These are phyloP conservation scores for Anodontia alba DNA, from an alignment of 2,888 invertebrate species.

Conservation along the genomic window DNA sequence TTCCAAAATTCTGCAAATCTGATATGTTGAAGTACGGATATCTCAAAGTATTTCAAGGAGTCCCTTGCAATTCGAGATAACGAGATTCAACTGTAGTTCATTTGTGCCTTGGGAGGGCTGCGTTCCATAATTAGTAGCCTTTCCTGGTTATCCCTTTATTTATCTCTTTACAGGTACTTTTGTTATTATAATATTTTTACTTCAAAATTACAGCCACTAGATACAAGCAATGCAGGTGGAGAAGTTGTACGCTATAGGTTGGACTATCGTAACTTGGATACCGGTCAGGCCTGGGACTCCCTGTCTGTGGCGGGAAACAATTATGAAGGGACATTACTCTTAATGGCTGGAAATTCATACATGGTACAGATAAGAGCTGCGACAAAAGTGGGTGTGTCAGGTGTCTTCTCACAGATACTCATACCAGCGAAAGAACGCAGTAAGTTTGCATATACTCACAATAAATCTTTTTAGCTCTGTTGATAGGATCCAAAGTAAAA, in stretches of 20 bases:
- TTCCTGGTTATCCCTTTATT: too few species aligned
- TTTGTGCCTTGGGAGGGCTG: too few species aligned
- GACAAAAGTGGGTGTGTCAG: conserved; percentile 43
- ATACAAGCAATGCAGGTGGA: conserved; percentile 48
- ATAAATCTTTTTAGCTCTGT: too few species aligned
- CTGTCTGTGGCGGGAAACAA: conserved; percentile 23
- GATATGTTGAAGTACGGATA: too few species aligned
- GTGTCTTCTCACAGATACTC: conserved; percentile 25
- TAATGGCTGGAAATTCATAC: conserved; percentile 31
- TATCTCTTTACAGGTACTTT: too few species aligned
- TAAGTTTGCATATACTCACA: conserved; percentile 28
- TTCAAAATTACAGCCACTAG: conserved; percentile 62
- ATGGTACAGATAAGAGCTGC: conserved; percentile 44
- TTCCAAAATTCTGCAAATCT: too few species aligned
- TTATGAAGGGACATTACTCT: conserved; percentile 32
- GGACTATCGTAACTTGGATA: conserved; percentile 30
- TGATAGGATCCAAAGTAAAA: too few species aligned
- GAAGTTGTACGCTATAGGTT: conserved; percentile 53
- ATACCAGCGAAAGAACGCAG: conserved; percentile 45
- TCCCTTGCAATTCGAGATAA: too few species aligned
- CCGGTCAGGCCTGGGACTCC: conserved; percentile 27
- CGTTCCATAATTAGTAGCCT: too few species aligned
- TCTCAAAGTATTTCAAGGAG: too few species aligned
- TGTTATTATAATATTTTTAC: too few species aligned
- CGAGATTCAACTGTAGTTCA: too few species aligned